Conservation (phyloP, 2,113 vertebrate species). For the Brachyhypopomus occidentalis region DNA sequence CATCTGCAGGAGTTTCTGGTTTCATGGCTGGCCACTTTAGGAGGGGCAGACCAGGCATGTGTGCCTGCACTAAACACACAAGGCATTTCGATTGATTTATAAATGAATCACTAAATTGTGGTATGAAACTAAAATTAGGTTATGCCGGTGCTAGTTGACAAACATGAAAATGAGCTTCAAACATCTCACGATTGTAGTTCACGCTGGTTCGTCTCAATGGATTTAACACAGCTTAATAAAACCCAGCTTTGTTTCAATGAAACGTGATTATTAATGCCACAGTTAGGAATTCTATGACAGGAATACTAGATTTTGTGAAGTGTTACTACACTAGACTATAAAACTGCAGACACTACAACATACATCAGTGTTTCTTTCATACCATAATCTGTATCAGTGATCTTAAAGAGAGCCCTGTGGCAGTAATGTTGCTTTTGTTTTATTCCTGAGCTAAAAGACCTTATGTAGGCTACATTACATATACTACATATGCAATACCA, state of each 20-base stretch:
- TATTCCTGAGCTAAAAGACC: too few species aligned
- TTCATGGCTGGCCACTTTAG: slow-evolving; percentile 33
- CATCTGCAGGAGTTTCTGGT: slow-evolving; percentile 47
- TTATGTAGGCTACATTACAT: too few species aligned
- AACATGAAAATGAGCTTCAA: slow-evolving; percentile 18
- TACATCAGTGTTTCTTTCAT: not conserved
- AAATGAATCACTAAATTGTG: slow-evolving; percentile 22
- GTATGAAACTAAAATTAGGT: not conserved
- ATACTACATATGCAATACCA: too few species aligned
- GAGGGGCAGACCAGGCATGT: not conserved
- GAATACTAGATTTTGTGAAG: not conserved
- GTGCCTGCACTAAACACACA: slow-evolving; percentile 15
- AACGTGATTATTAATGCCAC: not conserved
- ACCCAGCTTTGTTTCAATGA: not conserved
- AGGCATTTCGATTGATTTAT: slow-evolving; percentile 11
- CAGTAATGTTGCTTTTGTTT: too few species aligned
- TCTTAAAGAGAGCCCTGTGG: too few species aligned
- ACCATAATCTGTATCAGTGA: not conserved
- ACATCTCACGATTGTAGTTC: not conserved
- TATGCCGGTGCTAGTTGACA: slow-evolving; percentile 22
- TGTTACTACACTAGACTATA: not conserved
- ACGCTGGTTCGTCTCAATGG: not conserved
- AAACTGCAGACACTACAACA: not conserved
- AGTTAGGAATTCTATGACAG: not conserved
- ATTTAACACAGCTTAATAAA: not conserved